Evolutionary conservation across 2,888 invertebrate genomes (phyloP).

Genomic region (Ectobius pallidus): DNA sequence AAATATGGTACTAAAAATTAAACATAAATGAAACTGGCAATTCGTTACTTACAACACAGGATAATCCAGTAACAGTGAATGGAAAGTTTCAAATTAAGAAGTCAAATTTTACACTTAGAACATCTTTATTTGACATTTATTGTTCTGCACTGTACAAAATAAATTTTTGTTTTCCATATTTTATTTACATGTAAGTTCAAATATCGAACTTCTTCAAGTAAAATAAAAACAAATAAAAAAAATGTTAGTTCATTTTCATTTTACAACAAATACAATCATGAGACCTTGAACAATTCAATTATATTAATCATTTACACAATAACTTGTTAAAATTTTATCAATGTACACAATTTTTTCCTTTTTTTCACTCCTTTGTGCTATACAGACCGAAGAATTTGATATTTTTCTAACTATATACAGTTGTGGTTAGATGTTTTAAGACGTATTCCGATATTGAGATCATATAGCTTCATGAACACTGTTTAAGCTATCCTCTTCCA

Average conservation of each 20-base stretch:
- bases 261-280: conserved; percentile 3
- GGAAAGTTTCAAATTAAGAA: no score
- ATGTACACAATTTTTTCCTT: conserved; percentile 9
- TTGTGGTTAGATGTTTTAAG: not conserved
- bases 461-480: not conserved
- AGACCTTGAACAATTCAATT: not conserved
- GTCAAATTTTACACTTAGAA: conserved; percentile 23
- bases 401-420: not conserved
- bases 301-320: not conserved
- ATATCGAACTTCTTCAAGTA: conserved; percentile 48
- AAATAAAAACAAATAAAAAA: conserved; percentile 5
- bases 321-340: not conserved
- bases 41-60: no score
- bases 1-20: no score
- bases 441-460: conserved; percentile 6
- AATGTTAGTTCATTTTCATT: conserved; percentile 21
- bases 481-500: not conserved
- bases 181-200: conserved; percentile 46
- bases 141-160: conserved; percentile 36
- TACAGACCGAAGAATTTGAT: not conserved
- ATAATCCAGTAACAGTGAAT: no score
- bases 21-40: no score
- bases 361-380: conserved; percentile 15
- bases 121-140: conserved; percentile 31
- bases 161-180: conserved; percentile 18